Percentiles rank a stretch among this genome's conserved stretches.
These are phyloP conservation scores for Xestobium rufovillosum DNA, from an alignment of 2,888 invertebrate species.

Conservation along the genomic window DNA sequence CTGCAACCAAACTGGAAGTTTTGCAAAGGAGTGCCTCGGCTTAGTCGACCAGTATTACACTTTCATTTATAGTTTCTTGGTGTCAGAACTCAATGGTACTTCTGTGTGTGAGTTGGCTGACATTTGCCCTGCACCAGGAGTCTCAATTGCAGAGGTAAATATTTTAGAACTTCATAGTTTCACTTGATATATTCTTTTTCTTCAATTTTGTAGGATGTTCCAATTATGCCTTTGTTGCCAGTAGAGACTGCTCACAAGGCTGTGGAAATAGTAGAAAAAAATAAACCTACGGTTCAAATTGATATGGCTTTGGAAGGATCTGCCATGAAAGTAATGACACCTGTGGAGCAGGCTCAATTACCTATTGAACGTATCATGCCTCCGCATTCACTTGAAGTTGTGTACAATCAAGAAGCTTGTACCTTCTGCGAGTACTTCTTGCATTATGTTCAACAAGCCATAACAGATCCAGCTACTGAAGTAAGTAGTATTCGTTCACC, in stretches of 20 bases:
- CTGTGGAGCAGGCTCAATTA: slow-evolving; percentile 41
- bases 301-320: slow-evolving; percentile 16
- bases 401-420: slow-evolving; percentile 52
- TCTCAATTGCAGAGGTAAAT: too few species aligned
- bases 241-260: slow-evolving; percentile 43
- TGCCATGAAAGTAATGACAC: slow-evolving; percentile 19
- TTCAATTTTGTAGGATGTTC: slow-evolving; percentile 37
- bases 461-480: slow-evolving; percentile 62
- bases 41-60: slow-evolving; percentile 75
- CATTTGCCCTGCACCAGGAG: slow-evolving; percentile 61
- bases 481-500: slow-evolving; percentile 42
- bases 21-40: slow-evolving; percentile 65
- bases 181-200: too few species aligned
- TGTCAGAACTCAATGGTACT: slow-evolving; percentile 60
- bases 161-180: too few species aligned
- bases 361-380: slow-evolving; percentile 49
- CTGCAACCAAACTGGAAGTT: slow-evolving; percentile 71
- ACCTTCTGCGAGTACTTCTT: slow-evolving; percentile 76
- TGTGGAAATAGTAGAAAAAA: slow-evolving; percentile 25
- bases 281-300: slow-evolving; percentile 16
- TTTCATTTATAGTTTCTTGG: slow-evolving; percentile 61
- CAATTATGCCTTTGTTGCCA: slow-evolving; percentile 57
- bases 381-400: slow-evolving; percentile 32
- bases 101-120: slow-evolving; percentile 64
- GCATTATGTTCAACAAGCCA: slow-evolving; percentile 66